These are phyloP conservation scores for Leptosomus discolor DNA, from an alignment of 2,113 vertebrate species.

Conservation along the genomic window DNA sequence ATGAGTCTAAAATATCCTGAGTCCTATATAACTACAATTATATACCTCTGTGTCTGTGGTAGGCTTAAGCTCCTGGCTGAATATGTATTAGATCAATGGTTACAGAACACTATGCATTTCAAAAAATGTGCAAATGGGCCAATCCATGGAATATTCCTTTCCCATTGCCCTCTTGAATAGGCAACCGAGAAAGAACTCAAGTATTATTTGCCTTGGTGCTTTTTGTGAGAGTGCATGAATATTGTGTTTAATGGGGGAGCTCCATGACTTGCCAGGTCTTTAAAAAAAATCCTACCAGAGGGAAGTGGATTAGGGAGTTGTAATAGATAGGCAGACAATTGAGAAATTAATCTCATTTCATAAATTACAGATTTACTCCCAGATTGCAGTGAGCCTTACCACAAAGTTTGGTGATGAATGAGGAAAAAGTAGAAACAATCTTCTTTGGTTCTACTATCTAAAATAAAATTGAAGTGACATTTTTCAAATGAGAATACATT, in stretches of 20 bases:
- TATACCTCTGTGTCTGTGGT: background rate
- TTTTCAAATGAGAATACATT: constrained; percentile 41
- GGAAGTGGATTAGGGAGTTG: background rate
- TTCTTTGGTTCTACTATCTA: background rate
- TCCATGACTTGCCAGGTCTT: background rate
- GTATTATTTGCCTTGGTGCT: accelerated
- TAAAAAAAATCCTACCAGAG: background rate
- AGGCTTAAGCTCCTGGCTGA: background rate
- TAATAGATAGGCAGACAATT: background rate
- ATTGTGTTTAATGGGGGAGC: background rate
- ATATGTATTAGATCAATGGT: background rate
- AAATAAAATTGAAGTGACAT: constrained; percentile 33
- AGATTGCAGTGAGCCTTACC: background rate
- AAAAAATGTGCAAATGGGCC: background rate
- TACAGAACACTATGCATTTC: background rate
- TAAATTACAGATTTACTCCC: background rate
- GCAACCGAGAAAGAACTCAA: background rate
- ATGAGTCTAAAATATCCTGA: background rate
- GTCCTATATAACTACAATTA: background rate
- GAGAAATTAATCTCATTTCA: constrained; percentile 29
- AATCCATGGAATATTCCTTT: background rate
- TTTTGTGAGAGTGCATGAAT: background rate
- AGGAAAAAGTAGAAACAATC: background rate
- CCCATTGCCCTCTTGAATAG: background rate
- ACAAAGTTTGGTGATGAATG: background rate